phyloP scores from a whole-genome alignment of 1,140 invertebrate species.

The Pseudoatta argentina region DNA sequence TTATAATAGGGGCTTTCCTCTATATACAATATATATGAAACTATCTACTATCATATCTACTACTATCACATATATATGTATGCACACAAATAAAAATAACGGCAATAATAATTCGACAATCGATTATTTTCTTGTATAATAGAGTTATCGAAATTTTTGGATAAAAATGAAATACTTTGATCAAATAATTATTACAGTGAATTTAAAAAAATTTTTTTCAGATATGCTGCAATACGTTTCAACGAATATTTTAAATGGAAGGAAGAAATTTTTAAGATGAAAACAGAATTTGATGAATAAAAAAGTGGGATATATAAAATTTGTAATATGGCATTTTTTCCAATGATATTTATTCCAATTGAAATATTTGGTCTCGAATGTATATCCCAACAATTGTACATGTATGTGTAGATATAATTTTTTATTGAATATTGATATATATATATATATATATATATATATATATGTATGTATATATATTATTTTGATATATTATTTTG shows the following conservation, averaged over 20 bases:
- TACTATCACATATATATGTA: too few relatives aligned
- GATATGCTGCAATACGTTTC: slow-evolving; percentile 90
- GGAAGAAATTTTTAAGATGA: slow-evolving; percentile 38
- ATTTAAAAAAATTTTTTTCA: slow-evolving; percentile 83
- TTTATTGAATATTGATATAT: neutral
- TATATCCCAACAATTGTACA: neutral
- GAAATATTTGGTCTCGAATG: neutral
- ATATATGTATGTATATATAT: too few relatives aligned
- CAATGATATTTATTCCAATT: neutral
- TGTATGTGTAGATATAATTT: neutral
- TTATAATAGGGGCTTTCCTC: too few relatives aligned
- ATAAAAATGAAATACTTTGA: neutral
- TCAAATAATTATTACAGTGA: slow-evolving; percentile 2
- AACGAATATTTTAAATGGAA: slow-evolving; percentile 88
- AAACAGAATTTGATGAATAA: slow-evolving; percentile 15
- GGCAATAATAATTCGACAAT: neutral
- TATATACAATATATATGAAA: too few relatives aligned
- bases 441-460: too few relatives aligned
- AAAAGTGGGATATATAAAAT: neutral
- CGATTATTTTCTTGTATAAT: neutral
- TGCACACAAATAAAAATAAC: too few relatives aligned
- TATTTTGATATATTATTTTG: neutral
- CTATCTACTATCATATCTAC: too few relatives aligned
- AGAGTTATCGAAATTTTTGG: neutral
- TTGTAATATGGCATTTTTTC: neutral